phyloP scores from a whole-genome alignment of 2,113 vertebrate species.

The Bufo bufo region DNA sequence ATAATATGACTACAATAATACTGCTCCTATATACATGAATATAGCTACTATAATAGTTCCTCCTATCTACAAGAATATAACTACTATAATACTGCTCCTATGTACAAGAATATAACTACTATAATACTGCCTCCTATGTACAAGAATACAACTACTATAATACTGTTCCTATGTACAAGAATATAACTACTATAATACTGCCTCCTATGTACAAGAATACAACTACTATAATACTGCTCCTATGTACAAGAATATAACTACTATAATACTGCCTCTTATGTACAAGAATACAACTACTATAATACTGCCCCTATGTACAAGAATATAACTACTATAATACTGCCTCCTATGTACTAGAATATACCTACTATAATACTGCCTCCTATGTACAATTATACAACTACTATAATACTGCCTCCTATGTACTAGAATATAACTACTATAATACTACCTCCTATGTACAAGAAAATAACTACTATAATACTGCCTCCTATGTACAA shows the following conservation, averaged over 20 bases:
- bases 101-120: neutral
- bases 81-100: neutral
- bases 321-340: neutral
- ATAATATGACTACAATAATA: neutral
- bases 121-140: neutral
- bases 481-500: neutral
- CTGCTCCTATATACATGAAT: neutral
- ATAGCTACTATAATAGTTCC: neutral
- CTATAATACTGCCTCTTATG: too few species aligned
- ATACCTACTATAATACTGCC: slow-evolving; percentile 1
- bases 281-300: neutral
- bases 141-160: neutral
- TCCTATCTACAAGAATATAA: neutral
- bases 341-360: neutral
- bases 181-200: slow-evolving; percentile 3
- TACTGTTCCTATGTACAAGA: neutral
- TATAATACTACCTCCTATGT: neutral
- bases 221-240: neutral
- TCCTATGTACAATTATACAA: neutral
- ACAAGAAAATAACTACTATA: slow-evolving; percentile 5
- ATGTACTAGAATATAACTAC: neutral
- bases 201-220: neutral
- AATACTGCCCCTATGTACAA: neutral
- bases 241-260: too few species aligned
- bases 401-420: neutral